Conservation (phyloP, 2,113 vertebrate genomes). For the Callaeas wilsoni region DNA sequence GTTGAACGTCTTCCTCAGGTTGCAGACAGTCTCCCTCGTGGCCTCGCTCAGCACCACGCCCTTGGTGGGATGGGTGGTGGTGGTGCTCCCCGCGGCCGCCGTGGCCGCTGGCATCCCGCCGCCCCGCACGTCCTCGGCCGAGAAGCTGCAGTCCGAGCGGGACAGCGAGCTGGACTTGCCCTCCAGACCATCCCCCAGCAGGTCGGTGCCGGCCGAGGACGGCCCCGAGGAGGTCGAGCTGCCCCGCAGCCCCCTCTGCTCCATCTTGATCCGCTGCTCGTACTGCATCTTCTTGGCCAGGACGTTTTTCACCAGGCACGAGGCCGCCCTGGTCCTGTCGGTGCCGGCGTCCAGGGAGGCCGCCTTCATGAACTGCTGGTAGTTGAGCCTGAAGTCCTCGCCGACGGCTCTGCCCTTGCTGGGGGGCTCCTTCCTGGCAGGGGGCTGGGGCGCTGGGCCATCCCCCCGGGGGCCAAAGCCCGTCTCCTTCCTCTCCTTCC, state of each 20-base stretch:
- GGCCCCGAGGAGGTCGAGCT: conserved; percentile 51
- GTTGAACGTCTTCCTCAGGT: conserved; percentile 61
- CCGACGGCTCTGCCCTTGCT: conserved; percentile 4
- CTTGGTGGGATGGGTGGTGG: conserved; percentile 17
- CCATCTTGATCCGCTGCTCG: conserved; percentile 64
- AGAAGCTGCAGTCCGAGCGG: conserved; percentile 73
- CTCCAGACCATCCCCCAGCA: conserved; percentile 32
- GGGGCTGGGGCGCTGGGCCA: background rate
- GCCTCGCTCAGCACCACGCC: conserved; percentile 60
- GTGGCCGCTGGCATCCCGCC: background rate
- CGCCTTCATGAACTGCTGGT: conserved; percentile 78
- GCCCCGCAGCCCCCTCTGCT: conserved; percentile 42
- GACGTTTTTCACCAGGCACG: conserved; percentile 85
- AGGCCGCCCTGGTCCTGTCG: conserved; percentile 81
- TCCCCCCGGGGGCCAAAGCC: conserved; percentile 60
- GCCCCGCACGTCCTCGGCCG: conserved; percentile 57
- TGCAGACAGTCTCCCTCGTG: conserved; percentile 35
- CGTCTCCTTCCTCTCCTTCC: conserved; percentile 69
- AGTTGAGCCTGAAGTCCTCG: conserved; percentile 61
- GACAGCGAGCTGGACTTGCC: conserved; percentile 69
- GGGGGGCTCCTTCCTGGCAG: conserved; percentile 1
- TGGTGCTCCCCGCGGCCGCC: background rate
- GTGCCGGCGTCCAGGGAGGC: conserved; percentile 78
- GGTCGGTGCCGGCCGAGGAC: conserved; percentile 18
- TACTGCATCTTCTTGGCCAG: conserved; percentile 88